Percentiles rank a stretch among this genome's conserved stretches.
These are phyloP conservation scores for Entosphenus tridentatus DNA, from an alignment of 2,113 vertebrate species.

Conservation along the genomic window DNA sequence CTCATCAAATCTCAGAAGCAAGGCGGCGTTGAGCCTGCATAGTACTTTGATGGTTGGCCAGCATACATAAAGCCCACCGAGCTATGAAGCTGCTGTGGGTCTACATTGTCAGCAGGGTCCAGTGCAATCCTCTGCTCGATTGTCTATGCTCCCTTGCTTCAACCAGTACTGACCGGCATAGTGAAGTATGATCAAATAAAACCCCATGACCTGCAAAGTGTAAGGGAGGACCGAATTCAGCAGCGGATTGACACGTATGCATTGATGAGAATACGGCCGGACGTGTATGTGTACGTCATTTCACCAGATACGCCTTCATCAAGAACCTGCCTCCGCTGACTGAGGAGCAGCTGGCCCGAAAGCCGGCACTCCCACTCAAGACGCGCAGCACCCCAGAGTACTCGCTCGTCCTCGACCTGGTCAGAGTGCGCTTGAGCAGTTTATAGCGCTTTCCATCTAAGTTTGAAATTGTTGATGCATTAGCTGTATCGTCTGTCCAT, in stretches of 20 bases:
- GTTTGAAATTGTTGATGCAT: too few relatives aligned
- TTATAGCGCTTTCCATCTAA: too few relatives aligned
- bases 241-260: too few relatives aligned
- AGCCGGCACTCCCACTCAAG: conserved; percentile 84
- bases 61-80: too few relatives aligned
- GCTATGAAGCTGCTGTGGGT: too few relatives aligned
- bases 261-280: too few relatives aligned
- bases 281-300: conserved; percentile 6
- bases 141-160: neutral
- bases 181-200: neutral
- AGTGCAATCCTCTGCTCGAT: neutral
- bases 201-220: neutral
- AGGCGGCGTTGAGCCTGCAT: too few relatives aligned
- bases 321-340: conserved; percentile 91
- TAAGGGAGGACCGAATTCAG: too few relatives aligned
- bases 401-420: conserved; percentile 85
- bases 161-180: neutral
- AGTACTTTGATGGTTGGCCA: too few relatives aligned
- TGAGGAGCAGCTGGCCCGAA: conserved; percentile 88
- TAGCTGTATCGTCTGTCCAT: too few relatives aligned
- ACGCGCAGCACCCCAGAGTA: conserved; percentile 97
- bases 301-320: conserved; percentile 79
- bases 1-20: too few relatives aligned
- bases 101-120: neutral
- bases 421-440: conserved; percentile 17